Conservation (phyloP, 1,140 invertebrate genomes). For the Batillaria attramentaria region DNA sequence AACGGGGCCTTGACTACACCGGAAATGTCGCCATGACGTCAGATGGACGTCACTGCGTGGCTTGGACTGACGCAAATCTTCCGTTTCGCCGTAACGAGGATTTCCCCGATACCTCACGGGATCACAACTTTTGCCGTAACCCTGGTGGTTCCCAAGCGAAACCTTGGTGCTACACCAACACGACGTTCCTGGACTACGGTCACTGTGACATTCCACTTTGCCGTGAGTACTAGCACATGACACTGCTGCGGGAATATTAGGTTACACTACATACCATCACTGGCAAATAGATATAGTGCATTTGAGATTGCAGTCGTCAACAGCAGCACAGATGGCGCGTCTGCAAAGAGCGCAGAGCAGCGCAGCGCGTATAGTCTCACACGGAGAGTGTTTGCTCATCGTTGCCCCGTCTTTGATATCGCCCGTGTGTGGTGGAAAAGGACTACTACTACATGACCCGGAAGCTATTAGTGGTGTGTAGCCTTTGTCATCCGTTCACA, state of each 20-base stretch:
- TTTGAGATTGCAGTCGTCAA: background rate
- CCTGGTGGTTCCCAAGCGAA: slow-evolving; percentile 10
- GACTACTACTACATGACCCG: too few species aligned
- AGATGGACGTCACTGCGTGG: background rate
- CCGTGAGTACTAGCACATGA: too few species aligned
- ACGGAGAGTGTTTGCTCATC: too few species aligned
- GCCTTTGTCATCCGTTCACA: too few species aligned
- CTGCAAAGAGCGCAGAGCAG: too few species aligned
- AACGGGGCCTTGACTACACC: slow-evolving; percentile 17
- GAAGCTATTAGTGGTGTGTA: too few species aligned
- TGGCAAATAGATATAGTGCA: background rate
- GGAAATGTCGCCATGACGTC: background rate
- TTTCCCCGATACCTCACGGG: background rate
- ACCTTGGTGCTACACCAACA: slow-evolving; percentile 31
- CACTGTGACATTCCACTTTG: slow-evolving; percentile 17
- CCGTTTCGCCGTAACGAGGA: background rate
- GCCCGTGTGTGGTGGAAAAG: too few species aligned
- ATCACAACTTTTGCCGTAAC: slow-evolving; percentile 26
- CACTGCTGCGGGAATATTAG: background rate
- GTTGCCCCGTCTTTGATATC: too few species aligned
- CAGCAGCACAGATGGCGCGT: background rate
- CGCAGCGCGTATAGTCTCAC: too few species aligned
- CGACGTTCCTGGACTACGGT: background rate
- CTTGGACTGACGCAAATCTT: slow-evolving; percentile 1
- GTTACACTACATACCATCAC: background rate